Base-by-base conservation (phyloP, 2,113 vertebrate genomes). In the Notothenia coriiceps region DNA sequence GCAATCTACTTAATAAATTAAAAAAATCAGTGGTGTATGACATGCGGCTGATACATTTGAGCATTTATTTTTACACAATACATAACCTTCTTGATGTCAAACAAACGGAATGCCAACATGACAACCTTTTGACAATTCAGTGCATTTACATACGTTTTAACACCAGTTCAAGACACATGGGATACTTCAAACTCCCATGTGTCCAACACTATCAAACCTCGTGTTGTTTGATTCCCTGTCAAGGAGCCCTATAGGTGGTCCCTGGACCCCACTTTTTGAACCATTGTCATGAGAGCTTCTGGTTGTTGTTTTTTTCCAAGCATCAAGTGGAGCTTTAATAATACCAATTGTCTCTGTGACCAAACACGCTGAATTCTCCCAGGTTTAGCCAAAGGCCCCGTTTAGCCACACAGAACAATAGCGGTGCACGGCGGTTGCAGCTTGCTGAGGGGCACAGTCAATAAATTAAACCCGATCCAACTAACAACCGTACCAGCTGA, bases 381-480 rank as follows among this genome's bases (percentile, higher is more conserved):
- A 1, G 66, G 56, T 67, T 59, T 14, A 78, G 70, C 71, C 44
- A 18, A 73, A 82, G 87, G 86, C 87, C 88, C 72, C 5, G 63
- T 77, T 49, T 66, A 68, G 84, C 80, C 71, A 50, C 44, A 8
- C 71, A 22, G 79, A 89, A 90, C 87, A 91, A 88, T 77, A 82
- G 84, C 56, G 25, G 54, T 66, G 44, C 55, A 25, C 64, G 22
- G 18, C 0, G 29, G 29, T 29, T 29, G 40, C 13, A 35, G 79
- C 63, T n/a, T 2, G 33, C 18, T 1, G 67, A 9, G 49, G 33
- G 67, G 49, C 62, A 57, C 66, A 54, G 67, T 65, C 40, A 66
- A 69, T 72, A 49, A 51, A 68, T 1, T n/a, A 17, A 73, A 22
- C 6, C 15, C 2, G 66, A 54, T 20, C 20, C 33, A 13, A 56